Base-by-base conservation (phyloP, 2,113 vertebrate species). In the Caranx melampygus region DNA sequence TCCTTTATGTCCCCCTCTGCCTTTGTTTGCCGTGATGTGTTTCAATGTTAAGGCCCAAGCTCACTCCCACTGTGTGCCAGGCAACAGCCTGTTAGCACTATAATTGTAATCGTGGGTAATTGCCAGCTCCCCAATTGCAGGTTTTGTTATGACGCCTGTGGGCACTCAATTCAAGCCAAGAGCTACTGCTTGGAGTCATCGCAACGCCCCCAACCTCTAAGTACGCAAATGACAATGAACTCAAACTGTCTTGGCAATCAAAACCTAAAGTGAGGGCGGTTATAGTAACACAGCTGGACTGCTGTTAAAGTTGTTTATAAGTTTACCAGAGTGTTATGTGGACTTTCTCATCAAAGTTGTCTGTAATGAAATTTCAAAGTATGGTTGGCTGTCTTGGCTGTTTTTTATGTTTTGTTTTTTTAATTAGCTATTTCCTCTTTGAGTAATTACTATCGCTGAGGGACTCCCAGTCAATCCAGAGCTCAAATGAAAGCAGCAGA, bases 331-430 rank as follows among this genome's bases (percentile, higher is more conserved):
- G 26, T 77, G 11, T 31, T 61, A 37, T 66, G 73, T 61, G 10
- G 55, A 70, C 60, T 54, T 75, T 57, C 35, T 72, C 58, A 60
- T 81, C 77, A 78, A 77, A 72, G 57, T 82, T 71, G 68, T 57
- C 47, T 74, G 77, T 72, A 78, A 75, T 87, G 21, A 58, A 75
- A 63, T 82, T 86, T 86, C 59, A 79, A 75, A 82, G 84, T 54
- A 34, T 20, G 55, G 52, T 69, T 75, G 37, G 68, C 49, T 33
- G 59, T 66, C 49, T 35, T 15, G 75, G 26, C 42, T 63, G 34
- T 68, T 89, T 85, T 92, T 26, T 26, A 26, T 63, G 37, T 68
- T 89, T 85, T 92, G 83, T 63, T 37, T 68, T 89, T 85, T 92
- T 85, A 87, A 89, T 91, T 79, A 91, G 76, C 78, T 75, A 60